These are phyloP conservation scores for Panthera tigris DNA, from an alignment of 2,113 vertebrate species.

Conservation along the genomic window DNA sequence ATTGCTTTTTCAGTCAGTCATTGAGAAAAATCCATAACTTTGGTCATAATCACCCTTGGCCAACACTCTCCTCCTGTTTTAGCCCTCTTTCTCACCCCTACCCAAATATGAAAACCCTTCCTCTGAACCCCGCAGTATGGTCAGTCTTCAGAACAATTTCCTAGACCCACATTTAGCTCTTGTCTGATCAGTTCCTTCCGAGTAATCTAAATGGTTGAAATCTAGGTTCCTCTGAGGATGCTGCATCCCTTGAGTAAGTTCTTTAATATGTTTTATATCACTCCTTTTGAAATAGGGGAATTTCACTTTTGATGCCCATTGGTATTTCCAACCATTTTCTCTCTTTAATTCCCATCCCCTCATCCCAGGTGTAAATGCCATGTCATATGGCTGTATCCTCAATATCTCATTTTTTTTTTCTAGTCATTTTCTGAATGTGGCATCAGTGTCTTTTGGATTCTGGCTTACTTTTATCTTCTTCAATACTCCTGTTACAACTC, in stretches of 20 bases:
- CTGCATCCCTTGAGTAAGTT: neutral
- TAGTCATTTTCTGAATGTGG: neutral
- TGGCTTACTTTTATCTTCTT: neutral
- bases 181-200: neutral
- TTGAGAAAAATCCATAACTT: neutral
- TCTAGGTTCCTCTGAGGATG: neutral
- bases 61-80: neutral
- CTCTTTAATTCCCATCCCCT: neutral
- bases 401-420: neutral
- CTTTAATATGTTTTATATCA: neutral
- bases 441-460: neutral
- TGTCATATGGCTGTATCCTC: neutral
- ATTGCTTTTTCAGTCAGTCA: neutral
- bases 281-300: neutral
- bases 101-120: neutral
- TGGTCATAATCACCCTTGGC: neutral
- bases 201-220: neutral
- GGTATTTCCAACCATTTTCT: neutral
- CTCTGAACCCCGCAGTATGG: no score
- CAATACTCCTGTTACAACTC: neutral
- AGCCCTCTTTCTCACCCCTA: neutral
- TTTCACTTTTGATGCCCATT: neutral
- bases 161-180: neutral
- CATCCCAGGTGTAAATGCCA: neutral
- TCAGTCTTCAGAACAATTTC: neutral